Base-by-base conservation (phyloP, 2,888 invertebrate genomes). In the Anagyrus pseudococci region DNA sequence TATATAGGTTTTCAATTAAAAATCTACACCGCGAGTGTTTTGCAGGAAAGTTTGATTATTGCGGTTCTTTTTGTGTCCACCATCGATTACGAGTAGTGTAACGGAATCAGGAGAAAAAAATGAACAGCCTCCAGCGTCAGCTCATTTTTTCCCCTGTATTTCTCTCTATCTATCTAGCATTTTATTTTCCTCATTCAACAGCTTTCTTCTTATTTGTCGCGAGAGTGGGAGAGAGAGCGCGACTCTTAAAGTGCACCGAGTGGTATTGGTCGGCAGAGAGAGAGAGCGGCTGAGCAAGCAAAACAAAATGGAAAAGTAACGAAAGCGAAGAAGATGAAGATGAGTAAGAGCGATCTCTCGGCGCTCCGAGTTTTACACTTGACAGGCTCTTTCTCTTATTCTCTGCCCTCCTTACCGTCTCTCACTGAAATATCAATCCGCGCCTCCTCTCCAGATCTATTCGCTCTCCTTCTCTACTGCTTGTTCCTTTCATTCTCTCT, bases 301-400 rank as follows among this genome's bases (percentile, higher is more conserved):
- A 33, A 56, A 17, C 20, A 23, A 22, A 4, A 19, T 37, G 13
- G 3, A 56, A 47, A 47, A 46, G 33, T 40, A 56, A 33, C 15
- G 25, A 48, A 20, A n/a, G 37, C 20, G 8, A n/a, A 13, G 29
- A 26, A 41, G 46, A 41, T 48, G 43, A 58, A 40, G 57, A 48
- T 40, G 48, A 26, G 46, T n/a, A 2, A 7, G 46, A 48, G 57
- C 40, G 41, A 40, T 44, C 29, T 15, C 29, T 15, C 26, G 13
- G 20, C 41, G 20, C 33, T 55, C 2, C 22, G 22, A n/a, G 22
- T 47, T 47, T 56, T 56, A 47, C 47, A 47, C 47, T 47, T 17
- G 19, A 10, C 37, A 23, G 46, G 17, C 17, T 33, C 17, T 57
- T 57, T 59, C 62, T 47, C 48, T 47, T 22, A n/a, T n/a, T 64